A percentile compares a stretch with the other conserved stretches of the same genome.
Evolutionary conservation across 2,113 vertebrate species (phyloP).

Genomic region (Hipposideros armiger): DNA sequence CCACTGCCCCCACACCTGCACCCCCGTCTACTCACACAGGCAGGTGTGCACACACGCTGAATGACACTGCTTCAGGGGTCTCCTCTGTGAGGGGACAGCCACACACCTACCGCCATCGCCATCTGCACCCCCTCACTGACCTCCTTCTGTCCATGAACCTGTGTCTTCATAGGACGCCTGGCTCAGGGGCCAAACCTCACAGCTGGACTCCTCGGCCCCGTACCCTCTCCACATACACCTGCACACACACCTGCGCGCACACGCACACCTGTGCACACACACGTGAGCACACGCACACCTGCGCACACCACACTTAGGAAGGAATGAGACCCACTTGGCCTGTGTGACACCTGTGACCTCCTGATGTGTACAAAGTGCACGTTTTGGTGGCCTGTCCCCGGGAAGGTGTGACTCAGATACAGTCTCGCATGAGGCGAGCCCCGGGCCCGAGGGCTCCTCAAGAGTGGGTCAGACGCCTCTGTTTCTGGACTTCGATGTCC

Average conservation of each 20-base stretch:
- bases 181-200: background rate
- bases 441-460: background rate
- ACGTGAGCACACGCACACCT: background rate
- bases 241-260: fast-evolving
- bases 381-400: too few species aligned
- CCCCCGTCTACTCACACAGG: fast-evolving
- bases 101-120: fast-evolving
- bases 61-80: background rate
- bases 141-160: too few species aligned
- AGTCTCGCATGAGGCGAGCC: fast-evolving
- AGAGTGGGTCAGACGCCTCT: too few species aligned
- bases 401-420: fast-evolving
- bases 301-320: too few species aligned
- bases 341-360: background rate
- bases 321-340: fast-evolving
- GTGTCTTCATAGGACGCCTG: fast-evolving
- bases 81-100: background rate
- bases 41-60: fast-evolving
- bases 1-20: fast-evolving
- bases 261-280: too few species aligned
- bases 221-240: background rate
- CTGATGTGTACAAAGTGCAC: fast-evolving
- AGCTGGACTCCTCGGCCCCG: fast-evolving
- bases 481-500: too few species aligned
- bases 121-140: fast-evolving